These are phyloP conservation scores for Rostratula benghalensis DNA, from an alignment of 2,113 vertebrate species.

Conservation along the genomic window DNA sequence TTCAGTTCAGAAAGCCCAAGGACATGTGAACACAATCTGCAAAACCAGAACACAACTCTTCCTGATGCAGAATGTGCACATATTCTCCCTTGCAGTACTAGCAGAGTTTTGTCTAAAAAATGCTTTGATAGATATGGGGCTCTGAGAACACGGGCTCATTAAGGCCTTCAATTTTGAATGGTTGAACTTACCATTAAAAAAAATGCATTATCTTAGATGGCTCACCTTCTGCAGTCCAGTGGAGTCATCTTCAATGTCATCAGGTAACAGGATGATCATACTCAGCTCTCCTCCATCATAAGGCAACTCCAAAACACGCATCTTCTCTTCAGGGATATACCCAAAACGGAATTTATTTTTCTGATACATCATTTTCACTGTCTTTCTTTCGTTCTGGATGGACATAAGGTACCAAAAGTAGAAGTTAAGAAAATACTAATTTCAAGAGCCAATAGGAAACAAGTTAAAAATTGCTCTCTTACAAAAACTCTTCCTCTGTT, in stretches of 20 bases:
- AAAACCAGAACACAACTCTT: neutral
- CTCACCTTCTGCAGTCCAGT: constrained; percentile 83
- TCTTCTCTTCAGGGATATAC: constrained; percentile 74
- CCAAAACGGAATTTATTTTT: constrained; percentile 78
- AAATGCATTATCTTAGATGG: neutral
- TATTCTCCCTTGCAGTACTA: neutral
- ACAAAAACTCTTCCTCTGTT: neutral
- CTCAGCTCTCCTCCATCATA: constrained; percentile 83
- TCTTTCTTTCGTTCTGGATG: constrained; percentile 79
- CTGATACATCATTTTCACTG: constrained; percentile 92
- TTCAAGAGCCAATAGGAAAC: neutral
- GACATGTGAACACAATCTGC: neutral
- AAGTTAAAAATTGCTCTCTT: neutral
- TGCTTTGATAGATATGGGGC: neutral
- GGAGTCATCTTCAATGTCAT: constrained; percentile 74
- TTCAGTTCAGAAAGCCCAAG: neutral
- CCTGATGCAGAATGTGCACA: rapidly evolving
- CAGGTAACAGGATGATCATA: constrained; percentile 89
- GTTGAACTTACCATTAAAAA: neutral
- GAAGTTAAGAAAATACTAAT: neutral
- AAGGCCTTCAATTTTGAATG: neutral
- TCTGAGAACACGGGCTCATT: neutral
- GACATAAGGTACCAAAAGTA: neutral
- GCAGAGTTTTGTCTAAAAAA: neutral
- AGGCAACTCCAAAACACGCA: constrained; percentile 86